phyloP scores from a whole-genome alignment of 2,113 vertebrate species.

The Cinclus cinclus region DNA sequence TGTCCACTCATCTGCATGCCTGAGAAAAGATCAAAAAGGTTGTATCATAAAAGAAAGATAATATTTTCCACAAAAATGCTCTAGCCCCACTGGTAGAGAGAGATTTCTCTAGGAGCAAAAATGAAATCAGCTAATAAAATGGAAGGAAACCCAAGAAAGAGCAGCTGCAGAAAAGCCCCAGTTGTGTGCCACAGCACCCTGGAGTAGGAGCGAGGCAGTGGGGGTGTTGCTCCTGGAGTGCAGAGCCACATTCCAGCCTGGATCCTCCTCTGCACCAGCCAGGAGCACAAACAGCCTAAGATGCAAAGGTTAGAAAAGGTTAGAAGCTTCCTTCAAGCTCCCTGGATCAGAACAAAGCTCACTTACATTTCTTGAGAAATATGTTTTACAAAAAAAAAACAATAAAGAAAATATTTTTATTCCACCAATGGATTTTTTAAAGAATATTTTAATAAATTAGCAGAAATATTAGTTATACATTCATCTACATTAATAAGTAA shows the following conservation, averaged over 20 bases:
- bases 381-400: not conserved
- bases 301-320: not conserved
- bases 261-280: fast-evolving
- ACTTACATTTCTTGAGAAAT: not conserved
- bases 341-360: not conserved
- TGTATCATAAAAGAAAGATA: not conserved
- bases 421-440: not conserved
- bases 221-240: fast-evolving
- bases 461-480: not conserved
- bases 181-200: fast-evolving
- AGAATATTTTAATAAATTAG: not conserved
- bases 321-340: not conserved
- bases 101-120: not conserved
- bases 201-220: fast-evolving
- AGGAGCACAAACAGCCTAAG: not conserved
- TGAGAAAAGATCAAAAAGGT: not conserved
- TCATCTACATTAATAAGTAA: not conserved
- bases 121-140: not conserved
- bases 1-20: not conserved
- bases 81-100: not conserved
- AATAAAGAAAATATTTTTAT: not conserved
- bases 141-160: not conserved
- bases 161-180: not conserved
- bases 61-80: not conserved
- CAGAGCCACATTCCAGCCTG: fast-evolving